These are phyloP conservation scores for Buphagus erythrorhynchus DNA, from an alignment of 2,797 vertebrate species.

Conservation along the genomic window DNA sequence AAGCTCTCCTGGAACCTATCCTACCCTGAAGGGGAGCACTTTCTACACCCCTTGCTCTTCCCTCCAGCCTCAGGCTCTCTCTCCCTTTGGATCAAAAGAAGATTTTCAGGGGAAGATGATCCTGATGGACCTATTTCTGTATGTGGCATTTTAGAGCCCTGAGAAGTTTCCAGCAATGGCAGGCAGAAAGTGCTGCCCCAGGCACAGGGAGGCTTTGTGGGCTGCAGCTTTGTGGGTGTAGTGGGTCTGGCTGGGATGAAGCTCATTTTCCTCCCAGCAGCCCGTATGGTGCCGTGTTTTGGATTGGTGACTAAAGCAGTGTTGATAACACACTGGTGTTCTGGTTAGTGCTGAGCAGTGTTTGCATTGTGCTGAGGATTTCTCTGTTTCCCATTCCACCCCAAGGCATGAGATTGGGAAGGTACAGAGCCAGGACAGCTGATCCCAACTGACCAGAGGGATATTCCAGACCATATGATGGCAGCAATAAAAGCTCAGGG, in stretches of 20 bases:
- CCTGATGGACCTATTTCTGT: background rate
- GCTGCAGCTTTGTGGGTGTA: background rate
- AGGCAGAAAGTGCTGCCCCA: background rate
- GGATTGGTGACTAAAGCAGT: background rate
- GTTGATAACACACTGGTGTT: background rate
- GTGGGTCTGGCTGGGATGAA: background rate
- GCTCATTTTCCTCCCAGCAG: background rate
- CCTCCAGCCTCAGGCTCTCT: background rate
- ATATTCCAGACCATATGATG: background rate
- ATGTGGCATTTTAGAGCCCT: background rate
- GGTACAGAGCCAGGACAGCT: background rate
- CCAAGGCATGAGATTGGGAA: background rate
- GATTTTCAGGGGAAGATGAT: background rate
- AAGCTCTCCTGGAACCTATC: background rate
- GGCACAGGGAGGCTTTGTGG: background rate
- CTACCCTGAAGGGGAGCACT: background rate
- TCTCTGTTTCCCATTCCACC: background rate
- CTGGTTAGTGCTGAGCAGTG: background rate
- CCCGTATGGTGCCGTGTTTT: accelerated
- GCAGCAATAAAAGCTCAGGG: background rate
- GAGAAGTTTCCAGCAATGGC: background rate
- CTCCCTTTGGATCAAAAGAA: background rate
- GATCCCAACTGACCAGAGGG: background rate
- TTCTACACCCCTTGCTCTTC: background rate
- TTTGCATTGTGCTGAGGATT: background rate